Percentiles rank a stretch among this genome's conserved stretches.
These are phyloP conservation scores for Lophochroa leadbeateri DNA, from an alignment of 2,113 vertebrate species.

Conservation along the genomic window DNA sequence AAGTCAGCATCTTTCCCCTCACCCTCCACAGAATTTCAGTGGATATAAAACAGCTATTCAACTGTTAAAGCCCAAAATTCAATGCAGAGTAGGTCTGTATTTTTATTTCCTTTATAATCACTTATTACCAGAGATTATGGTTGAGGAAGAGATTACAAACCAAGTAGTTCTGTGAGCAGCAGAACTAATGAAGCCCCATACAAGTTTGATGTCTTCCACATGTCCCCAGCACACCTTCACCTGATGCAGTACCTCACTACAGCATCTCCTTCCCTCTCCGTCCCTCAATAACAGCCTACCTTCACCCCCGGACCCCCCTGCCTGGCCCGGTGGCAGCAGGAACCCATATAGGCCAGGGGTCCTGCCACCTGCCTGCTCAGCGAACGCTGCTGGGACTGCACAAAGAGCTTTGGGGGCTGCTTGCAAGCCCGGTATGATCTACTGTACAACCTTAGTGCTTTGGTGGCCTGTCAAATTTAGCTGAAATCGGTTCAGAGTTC, in stretches of 20 bases:
- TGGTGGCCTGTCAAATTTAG: background rate
- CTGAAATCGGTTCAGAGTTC: background rate
- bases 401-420: too few species aligned
- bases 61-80: background rate
- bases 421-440: background rate
- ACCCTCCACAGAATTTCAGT: background rate
- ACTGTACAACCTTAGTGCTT: background rate
- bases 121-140: background rate
- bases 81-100: background rate
- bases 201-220: background rate
- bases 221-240: too few species aligned
- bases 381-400: background rate
- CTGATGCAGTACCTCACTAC: accelerated
- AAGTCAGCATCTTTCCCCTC: background rate
- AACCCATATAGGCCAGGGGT: background rate
- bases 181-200: background rate
- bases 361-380: background rate
- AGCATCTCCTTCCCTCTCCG: background rate
- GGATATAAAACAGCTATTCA: background rate
- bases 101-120: background rate
- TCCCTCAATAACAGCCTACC: background rate
- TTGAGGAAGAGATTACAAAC: background rate
- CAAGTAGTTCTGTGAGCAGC: background rate
- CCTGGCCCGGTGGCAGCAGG: background rate
- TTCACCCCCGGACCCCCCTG: accelerated